These are phyloP conservation scores for Lasius fuliginosus DNA, from an alignment of 2,888 invertebrate genomes.

Conservation along the genomic window DNA sequence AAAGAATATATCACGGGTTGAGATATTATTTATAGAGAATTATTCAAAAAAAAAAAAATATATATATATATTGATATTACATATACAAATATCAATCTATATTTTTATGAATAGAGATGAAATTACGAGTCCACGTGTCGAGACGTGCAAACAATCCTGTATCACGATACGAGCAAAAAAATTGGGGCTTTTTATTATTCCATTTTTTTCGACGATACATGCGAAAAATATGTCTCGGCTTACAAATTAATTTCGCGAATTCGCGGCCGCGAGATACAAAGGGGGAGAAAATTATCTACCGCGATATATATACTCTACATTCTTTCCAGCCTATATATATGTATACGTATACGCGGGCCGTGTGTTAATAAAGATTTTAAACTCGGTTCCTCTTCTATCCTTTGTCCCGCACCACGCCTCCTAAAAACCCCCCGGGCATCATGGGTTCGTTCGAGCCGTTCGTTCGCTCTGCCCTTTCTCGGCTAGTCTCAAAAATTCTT, in stretches of 20 bases:
- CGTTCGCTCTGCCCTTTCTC: slow-evolving; percentile 55
- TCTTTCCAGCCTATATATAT: not conserved
- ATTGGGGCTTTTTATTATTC: not conserved
- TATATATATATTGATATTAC: slow-evolving; percentile 1
- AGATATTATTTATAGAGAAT: not conserved
- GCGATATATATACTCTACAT: not conserved
- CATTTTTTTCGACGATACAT: not conserved
- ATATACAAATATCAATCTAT: not conserved
- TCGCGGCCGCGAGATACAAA: not conserved
- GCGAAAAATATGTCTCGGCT: no score
- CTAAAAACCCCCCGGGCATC: slow-evolving; percentile 55
- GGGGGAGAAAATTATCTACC: not conserved
- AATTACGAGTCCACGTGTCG: not conserved
- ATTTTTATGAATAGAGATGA: not conserved
- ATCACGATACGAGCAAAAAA: not conserved
- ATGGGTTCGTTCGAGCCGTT: slow-evolving; percentile 38
- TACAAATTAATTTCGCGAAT: not conserved
- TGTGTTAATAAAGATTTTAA: slow-evolving; percentile 57
- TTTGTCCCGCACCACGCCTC: slow-evolving; percentile 63
- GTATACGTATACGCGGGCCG: not conserved
- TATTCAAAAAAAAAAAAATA: no score
- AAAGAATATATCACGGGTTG: not conserved
- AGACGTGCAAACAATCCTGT: not conserved
- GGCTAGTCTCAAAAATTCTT: slow-evolving; percentile 63
- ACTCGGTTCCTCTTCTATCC: slow-evolving; percentile 41